These are phyloP conservation scores for Tragulus kanchil DNA, from an alignment of 2,113 vertebrate species.

Conservation along the genomic window DNA sequence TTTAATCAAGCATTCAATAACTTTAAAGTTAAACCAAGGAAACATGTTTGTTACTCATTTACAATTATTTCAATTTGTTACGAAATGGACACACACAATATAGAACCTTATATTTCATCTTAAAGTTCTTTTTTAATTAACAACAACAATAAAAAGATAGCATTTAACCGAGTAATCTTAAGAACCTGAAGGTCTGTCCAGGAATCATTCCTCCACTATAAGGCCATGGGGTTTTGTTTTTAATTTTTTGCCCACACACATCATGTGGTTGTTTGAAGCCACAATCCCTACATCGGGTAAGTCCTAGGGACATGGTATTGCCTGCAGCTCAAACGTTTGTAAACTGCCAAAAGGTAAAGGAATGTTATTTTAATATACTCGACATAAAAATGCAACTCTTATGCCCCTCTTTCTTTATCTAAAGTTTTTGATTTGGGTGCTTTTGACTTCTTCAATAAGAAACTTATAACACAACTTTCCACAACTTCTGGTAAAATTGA, in stretches of 20 bases:
- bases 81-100: constrained; percentile 53
- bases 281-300: not conserved
- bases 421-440: not conserved
- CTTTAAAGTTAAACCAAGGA: constrained; percentile 54
- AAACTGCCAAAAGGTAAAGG: constrained; percentile 40
- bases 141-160: not conserved
- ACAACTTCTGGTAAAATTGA: constrained; percentile 31
- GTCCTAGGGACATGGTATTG: not conserved
- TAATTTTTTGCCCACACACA: not conserved
- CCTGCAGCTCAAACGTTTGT: not conserved
- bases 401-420: not conserved
- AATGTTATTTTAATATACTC: constrained; percentile 46
- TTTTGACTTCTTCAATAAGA: constrained; percentile 43
- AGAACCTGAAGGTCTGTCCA: not conserved
- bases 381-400: constrained; percentile 60
- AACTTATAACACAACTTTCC: not conserved
- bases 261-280: too few relatives aligned
- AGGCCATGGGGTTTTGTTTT: not conserved
- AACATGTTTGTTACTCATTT: constrained; percentile 40
- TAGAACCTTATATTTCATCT: constrained; percentile 7
- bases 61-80: constrained; percentile 51
- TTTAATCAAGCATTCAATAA: constrained; percentile 37
- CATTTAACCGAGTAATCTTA: constrained; percentile 25
- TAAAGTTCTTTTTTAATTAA: constrained; percentile 11
- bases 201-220: not conserved